Conservation (phyloP, 2,113 vertebrate genomes). For the Amphiprion ocellaris region DNA sequence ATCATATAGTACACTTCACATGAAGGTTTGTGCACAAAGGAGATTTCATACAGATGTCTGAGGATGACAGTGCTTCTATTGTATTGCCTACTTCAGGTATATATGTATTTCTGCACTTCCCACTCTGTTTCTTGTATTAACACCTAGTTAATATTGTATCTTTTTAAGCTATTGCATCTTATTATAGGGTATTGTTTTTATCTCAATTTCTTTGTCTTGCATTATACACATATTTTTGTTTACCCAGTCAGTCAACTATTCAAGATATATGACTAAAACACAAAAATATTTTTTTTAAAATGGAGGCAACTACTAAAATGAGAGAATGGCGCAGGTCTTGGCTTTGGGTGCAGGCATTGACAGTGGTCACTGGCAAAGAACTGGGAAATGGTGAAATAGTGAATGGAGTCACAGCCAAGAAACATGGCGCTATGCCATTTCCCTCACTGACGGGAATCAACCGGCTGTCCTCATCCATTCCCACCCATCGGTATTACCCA, state of each 20-base stretch:
- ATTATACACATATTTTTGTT: background rate
- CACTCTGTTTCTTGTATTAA: no score
- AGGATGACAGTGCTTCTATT: no score
- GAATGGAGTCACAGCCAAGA: background rate
- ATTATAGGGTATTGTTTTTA: no score
- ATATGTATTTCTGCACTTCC: no score
- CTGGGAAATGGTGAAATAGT: slow-evolving; percentile 9
- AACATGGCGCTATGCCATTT: background rate
- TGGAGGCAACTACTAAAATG: background rate
- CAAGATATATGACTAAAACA: background rate
- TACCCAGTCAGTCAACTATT: background rate
- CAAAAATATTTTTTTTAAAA: background rate
- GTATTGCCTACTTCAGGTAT: no score
- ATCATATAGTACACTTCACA: no score
- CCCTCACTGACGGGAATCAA: background rate
- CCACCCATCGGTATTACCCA: slow-evolving; percentile 1
- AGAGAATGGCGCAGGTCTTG: background rate
- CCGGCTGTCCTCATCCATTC: background rate
- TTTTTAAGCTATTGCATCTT: no score
- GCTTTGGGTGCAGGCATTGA: background rate
- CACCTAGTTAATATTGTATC: no score
- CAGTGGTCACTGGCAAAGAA: slow-evolving; percentile 2
- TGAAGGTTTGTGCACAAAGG: no score
- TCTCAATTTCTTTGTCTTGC: no score
- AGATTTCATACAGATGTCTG: no score